Conservation (phyloP, 1,140 invertebrate genomes). For the Zaprionus camerounensis region DNA sequence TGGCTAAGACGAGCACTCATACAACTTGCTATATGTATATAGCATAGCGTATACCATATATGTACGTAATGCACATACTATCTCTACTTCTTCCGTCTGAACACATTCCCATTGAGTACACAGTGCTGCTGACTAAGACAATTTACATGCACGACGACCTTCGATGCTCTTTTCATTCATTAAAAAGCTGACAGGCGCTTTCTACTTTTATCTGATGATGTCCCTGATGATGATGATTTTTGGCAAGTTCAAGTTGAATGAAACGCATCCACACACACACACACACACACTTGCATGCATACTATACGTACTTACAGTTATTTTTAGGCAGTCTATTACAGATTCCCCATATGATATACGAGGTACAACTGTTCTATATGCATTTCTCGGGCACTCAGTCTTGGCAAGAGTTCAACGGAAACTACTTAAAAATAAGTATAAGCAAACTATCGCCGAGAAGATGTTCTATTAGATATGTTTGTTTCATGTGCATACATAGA, state of each 20-base stretch:
- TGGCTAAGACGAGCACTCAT: slow-evolving; percentile 2
- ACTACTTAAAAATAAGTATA: slow-evolving; percentile 45
- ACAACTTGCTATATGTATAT: neutral
- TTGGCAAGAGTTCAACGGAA: slow-evolving; percentile 29
- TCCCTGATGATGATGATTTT: slow-evolving; percentile 37
- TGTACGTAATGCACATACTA: slow-evolving; percentile 14
- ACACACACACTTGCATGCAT: slow-evolving; percentile 3
- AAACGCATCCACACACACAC: slow-evolving; percentile 33
- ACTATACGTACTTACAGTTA: slow-evolving; percentile 28
- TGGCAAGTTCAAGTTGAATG: slow-evolving; percentile 81
- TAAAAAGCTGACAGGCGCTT: slow-evolving; percentile 41
- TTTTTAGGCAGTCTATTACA: slow-evolving; percentile 72
- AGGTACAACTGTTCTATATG: neutral
- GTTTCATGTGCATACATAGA: neutral
- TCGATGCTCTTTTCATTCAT: slow-evolving; percentile 62
- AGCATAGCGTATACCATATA: neutral
- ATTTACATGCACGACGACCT: slow-evolving; percentile 19
- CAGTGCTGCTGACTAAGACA: slow-evolving; percentile 28
- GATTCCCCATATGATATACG: slow-evolving; percentile 29
- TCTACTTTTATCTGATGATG: slow-evolving; percentile 33
- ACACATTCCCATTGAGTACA: slow-evolving; percentile 31
- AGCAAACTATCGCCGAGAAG: slow-evolving; percentile 14
- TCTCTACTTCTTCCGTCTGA: slow-evolving; percentile 63
- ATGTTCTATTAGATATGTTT: slow-evolving; percentile 33
- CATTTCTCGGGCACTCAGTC: slow-evolving; percentile 28